Evolutionary conservation across 2,888 invertebrate species (phyloP).

Genomic region (Xestoiulus laeticollis): DNA sequence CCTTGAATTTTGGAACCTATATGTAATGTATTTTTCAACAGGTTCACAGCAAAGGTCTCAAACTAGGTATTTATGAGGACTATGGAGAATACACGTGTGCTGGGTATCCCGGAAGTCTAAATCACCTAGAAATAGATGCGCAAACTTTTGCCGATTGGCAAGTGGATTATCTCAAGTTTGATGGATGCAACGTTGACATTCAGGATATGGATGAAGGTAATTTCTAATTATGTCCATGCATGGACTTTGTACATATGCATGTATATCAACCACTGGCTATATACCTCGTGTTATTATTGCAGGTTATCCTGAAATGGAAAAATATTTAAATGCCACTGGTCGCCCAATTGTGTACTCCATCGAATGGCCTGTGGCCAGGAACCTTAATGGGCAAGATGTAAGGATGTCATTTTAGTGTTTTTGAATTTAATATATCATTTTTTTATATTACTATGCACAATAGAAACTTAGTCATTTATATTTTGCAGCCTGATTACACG

Average conservation of each 20-base stretch:
- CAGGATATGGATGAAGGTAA: constrained; percentile 56
- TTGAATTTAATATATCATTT: background rate
- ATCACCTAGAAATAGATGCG: constrained; percentile 65
- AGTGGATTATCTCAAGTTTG: constrained; percentile 68
- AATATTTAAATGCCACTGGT: constrained; percentile 66
- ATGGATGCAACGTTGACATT: constrained; percentile 66
- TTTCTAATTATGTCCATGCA: constrained; percentile 42
- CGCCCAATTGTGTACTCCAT: constrained; percentile 68
- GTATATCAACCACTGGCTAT: background rate
- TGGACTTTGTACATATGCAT: too few relatives aligned
- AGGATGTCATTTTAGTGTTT: background rate
- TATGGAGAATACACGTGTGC: constrained; percentile 67
- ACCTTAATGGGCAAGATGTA: background rate
- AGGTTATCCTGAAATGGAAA: constrained; percentile 67
- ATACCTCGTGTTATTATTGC: background rate
- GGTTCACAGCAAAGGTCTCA: constrained; percentile 66
- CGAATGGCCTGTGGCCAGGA: constrained; percentile 67
- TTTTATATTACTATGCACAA: constrained; percentile 58
- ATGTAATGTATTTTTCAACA: constrained; percentile 56
- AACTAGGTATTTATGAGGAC: constrained; percentile 68
- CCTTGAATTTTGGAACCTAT: background rate
- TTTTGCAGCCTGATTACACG: constrained; percentile 83
- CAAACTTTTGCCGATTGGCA: constrained; percentile 68
- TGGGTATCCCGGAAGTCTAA: constrained; percentile 66
- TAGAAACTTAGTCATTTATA: background rate